Conservation (phyloP, 2,113 vertebrate genomes). For the Callionymus lyra region DNA sequence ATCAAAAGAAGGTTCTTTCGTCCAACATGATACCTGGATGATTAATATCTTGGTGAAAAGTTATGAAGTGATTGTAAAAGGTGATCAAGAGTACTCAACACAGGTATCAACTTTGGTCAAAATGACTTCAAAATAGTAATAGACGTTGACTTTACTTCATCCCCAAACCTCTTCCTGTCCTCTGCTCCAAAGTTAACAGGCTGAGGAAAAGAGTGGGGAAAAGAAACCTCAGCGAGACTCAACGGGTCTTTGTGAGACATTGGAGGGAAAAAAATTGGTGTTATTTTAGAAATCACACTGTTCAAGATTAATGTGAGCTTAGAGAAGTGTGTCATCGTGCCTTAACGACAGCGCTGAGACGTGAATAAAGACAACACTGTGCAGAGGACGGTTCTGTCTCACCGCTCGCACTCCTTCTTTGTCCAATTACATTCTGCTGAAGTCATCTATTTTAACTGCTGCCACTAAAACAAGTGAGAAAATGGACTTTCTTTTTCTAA, state of each 20-base stretch:
- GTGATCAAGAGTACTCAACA: too few species aligned
- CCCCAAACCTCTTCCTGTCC: neutral
- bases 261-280: slow-evolving; percentile 56
- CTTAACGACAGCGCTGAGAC: slow-evolving; percentile 57
- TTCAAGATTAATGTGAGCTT: slow-evolving; percentile 67
- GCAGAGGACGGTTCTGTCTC: slow-evolving; percentile 58
- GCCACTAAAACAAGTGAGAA: slow-evolving; percentile 18
- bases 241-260: slow-evolving; percentile 37
- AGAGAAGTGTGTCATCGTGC: slow-evolving; percentile 69
- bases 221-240: slow-evolving; percentile 29
- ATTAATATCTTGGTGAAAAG: too few species aligned
- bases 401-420: slow-evolving; percentile 33
- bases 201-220: neutral
- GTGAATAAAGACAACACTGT: slow-evolving; percentile 63
- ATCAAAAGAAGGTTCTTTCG: too few species aligned
- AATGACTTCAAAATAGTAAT: too few species aligned
- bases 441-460: slow-evolving; percentile 34
- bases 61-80: too few species aligned
- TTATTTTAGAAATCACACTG: slow-evolving; percentile 71
- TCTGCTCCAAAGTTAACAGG: slow-evolving; percentile 37
- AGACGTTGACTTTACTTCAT: too few species aligned
- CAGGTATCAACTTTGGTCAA: too few species aligned
- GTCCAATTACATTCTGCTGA: slow-evolving; percentile 43
- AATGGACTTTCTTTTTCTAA: slow-evolving; percentile 19
- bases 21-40: too few species aligned